phyloP scores from a whole-genome alignment of 2,113 vertebrate species.

The Malaclemys terrapin region DNA sequence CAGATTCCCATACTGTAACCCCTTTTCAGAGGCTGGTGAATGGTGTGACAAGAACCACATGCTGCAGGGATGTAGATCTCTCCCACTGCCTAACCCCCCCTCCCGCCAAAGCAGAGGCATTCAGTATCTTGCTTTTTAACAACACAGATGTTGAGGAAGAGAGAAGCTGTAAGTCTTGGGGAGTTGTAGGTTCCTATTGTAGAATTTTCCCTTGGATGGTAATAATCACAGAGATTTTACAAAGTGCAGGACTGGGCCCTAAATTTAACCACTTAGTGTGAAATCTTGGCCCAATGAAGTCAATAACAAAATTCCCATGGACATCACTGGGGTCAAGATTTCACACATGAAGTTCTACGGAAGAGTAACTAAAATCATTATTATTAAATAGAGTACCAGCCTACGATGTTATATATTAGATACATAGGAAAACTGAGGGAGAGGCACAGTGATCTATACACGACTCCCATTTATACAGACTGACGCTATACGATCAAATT shows the following conservation, averaged over 20 bases:
- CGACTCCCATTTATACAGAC: not conserved
- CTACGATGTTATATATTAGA: not conserved
- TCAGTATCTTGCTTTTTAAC: not conserved
- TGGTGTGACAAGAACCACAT: not conserved
- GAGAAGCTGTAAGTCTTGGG: not conserved
- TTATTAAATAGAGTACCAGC: not conserved
- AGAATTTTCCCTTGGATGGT: not conserved
- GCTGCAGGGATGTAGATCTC: not conserved
- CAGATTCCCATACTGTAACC: not conserved
- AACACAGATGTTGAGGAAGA: conserved; percentile 10
- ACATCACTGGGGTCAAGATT: not conserved
- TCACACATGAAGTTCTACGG: not conserved
- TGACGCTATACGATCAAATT: not conserved
- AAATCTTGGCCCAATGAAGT: no score
- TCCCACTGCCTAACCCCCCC: not conserved
- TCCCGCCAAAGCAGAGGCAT: not conserved
- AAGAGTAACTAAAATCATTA: not conserved
- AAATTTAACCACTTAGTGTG: not conserved
- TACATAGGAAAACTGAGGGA: not conserved
- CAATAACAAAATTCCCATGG: not conserved
- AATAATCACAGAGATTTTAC: not conserved
- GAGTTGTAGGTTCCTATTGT: not conserved
- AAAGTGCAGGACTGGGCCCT: not conserved
- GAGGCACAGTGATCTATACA: not conserved
- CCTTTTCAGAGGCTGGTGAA: not conserved